These are phyloP conservation scores for Aspidiotus destructor DNA, from an alignment of 2,888 invertebrate species.

Conservation along the genomic window DNA sequence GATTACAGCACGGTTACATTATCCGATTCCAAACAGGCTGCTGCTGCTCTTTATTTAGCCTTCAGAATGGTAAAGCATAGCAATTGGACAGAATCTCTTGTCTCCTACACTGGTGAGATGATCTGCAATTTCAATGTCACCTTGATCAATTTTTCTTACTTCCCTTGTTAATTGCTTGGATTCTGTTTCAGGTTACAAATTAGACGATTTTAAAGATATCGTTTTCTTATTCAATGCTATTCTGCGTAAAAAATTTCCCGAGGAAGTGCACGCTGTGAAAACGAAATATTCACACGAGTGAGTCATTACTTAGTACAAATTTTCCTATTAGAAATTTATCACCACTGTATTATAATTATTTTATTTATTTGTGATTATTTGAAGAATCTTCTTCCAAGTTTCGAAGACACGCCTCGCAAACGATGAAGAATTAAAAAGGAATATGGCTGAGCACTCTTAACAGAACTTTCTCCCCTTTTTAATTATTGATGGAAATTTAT, in stretches of 20 bases:
- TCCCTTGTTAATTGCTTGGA: constrained; percentile 10
- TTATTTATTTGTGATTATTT: constrained; percentile 35
- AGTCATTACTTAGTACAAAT: constrained; percentile 39
- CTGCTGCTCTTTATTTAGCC: constrained; percentile 78
- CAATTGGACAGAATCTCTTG: constrained; percentile 62
- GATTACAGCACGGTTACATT: constrained; percentile 70
- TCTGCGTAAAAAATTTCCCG: constrained; percentile 61
- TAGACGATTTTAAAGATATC: constrained; percentile 62
- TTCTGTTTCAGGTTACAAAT: constrained; percentile 55
- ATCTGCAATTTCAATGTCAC: neutral
- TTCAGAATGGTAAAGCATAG: constrained; percentile 70
- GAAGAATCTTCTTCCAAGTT: constrained; percentile 80
- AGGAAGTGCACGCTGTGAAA: constrained; percentile 70
- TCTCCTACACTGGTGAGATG: constrained; percentile 61
- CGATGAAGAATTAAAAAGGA: constrained; percentile 13
- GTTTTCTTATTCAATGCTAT: constrained; percentile 64
- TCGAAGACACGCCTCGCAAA: constrained; percentile 63
- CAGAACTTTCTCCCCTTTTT: too few species aligned
- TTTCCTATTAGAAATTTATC: neutral
- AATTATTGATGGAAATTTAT: too few species aligned
- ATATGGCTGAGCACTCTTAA: neutral
- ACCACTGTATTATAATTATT: neutral
- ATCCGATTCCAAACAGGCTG: constrained; percentile 83
- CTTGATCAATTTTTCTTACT: constrained; percentile 1
- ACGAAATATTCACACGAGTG: constrained; percentile 89